Evolutionary conservation across 2,888 invertebrate genomes (phyloP).

Genomic region (Brachyptera putata): DNA sequence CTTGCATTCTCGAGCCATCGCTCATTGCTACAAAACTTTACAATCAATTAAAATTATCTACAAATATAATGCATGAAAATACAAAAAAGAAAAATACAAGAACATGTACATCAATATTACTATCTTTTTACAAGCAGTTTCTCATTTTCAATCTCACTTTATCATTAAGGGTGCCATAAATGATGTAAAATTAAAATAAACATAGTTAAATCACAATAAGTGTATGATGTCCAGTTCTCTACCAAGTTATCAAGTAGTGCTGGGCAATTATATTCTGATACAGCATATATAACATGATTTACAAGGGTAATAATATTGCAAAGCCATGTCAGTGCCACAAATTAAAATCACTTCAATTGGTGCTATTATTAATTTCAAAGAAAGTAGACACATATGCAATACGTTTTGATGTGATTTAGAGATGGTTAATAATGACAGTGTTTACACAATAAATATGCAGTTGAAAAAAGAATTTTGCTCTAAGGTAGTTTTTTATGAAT

Average conservation of each 20-base stretch:
- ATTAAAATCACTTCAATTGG: too few relatives aligned
- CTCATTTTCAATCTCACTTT: conserved; percentile 2
- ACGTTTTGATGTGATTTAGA: too few relatives aligned
- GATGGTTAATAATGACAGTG: too few relatives aligned
- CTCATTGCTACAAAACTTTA: conserved; percentile 24
- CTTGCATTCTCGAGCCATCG: background rate
- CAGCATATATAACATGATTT: too few relatives aligned
- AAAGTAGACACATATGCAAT: too few relatives aligned
- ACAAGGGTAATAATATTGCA: conserved; percentile 14
- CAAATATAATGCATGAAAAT: conserved; percentile 31
- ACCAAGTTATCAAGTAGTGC: too few relatives aligned
- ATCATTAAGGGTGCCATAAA: background rate
- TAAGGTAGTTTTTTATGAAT: too few relatives aligned
- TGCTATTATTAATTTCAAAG: background rate
- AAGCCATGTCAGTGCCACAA: background rate
- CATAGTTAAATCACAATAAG: background rate
- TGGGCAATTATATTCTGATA: too few relatives aligned
- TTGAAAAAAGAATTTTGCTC: too few relatives aligned
- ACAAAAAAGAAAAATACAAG: conserved; percentile 33
- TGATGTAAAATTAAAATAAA: conserved; percentile 5
- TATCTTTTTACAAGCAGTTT: conserved; percentile 29
- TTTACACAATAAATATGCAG: too few relatives aligned
- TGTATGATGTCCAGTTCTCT: too few relatives aligned
- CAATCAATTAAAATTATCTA: conserved; percentile 32
- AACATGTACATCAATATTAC: conserved; percentile 33